A percentile compares a stretch with the other conserved stretches of the same genome.
These are phyloP conservation scores for Oreohelix idahoensis DNA, from an alignment of 1,140 invertebrate species.

Conservation along the genomic window DNA sequence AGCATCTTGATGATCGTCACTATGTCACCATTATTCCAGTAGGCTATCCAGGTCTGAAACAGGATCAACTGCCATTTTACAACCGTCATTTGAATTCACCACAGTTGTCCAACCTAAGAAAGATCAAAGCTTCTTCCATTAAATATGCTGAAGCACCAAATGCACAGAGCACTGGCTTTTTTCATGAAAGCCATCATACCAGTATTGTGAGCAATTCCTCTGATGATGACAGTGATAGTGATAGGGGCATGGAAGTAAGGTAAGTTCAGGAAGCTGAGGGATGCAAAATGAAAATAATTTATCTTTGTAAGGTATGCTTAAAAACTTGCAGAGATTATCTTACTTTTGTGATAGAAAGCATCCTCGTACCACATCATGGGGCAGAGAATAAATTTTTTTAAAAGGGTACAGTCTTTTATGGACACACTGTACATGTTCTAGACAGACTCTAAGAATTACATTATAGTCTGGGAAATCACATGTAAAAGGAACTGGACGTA, in stretches of 20 bases:
- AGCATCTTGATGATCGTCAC: conserved; percentile 24
- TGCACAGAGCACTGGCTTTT: background rate
- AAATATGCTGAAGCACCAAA: background rate
- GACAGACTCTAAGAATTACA: too few relatives aligned
- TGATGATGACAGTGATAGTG: conserved; percentile 15
- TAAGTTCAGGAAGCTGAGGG: too few relatives aligned
- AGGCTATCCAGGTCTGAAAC: conserved; percentile 39
- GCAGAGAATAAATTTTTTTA: too few relatives aligned
- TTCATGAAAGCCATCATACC: background rate
- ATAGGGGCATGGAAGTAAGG: background rate
- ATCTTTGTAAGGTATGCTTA: too few relatives aligned
- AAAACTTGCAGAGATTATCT: too few relatives aligned
- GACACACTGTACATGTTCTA: too few relatives aligned
- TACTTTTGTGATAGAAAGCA: too few relatives aligned
- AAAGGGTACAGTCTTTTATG: too few relatives aligned
- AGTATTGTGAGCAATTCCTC: background rate
- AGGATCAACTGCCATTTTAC: conserved; percentile 29
- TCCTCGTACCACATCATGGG: too few relatives aligned
- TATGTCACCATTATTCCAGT: conserved; percentile 53
- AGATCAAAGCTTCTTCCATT: background rate
- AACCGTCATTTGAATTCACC: conserved; percentile 39
- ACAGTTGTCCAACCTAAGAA: conserved; percentile 38
- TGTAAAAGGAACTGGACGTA: too few relatives aligned
- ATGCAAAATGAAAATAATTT: too few relatives aligned
- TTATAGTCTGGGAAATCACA: too few relatives aligned